These are phyloP conservation scores for Globodera rostochiensis DNA, from an alignment of 1,140 invertebrate genomes.

Conservation along the genomic window DNA sequence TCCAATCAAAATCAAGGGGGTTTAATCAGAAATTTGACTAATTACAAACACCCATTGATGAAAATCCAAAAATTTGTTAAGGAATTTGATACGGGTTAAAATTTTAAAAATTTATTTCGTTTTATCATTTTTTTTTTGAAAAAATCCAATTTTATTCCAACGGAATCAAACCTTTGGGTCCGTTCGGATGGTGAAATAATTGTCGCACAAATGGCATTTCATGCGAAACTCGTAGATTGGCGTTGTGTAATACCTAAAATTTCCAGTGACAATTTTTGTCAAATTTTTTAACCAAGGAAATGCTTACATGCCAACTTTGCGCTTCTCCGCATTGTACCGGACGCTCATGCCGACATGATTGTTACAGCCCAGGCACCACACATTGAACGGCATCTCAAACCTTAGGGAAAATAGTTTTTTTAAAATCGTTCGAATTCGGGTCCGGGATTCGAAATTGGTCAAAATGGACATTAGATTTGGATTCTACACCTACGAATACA, in stretches of 20 bases:
- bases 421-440: not conserved
- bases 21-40: too few species aligned
- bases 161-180: conserved; percentile 80
- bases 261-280: conserved; percentile 74
- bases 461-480: too few species aligned
- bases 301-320: conserved; percentile 91
- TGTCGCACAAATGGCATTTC: conserved; percentile 97
- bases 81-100: conserved; percentile 30
- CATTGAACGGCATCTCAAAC: conserved; percentile 99
- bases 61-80: too few species aligned
- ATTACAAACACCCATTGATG: too few species aligned
- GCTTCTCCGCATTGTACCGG: conserved; percentile 96
- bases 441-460: too few species aligned
- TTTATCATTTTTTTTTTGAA: too few species aligned
- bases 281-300: conserved; percentile 71
- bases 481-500: too few species aligned
- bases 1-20: too few species aligned
- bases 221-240: conserved; percentile 96
- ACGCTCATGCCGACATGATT: conserved; percentile 98
- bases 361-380: conserved; percentile 95
- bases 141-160: too few species aligned
- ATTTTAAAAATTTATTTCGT: too few species aligned
- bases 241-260: conserved; percentile 82
- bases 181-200: conserved; percentile 97
- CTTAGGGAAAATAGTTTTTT: conserved; percentile 66